phyloP scores from a whole-genome alignment of 1,140 invertebrate species.

The Saxidomus purpurata region DNA sequence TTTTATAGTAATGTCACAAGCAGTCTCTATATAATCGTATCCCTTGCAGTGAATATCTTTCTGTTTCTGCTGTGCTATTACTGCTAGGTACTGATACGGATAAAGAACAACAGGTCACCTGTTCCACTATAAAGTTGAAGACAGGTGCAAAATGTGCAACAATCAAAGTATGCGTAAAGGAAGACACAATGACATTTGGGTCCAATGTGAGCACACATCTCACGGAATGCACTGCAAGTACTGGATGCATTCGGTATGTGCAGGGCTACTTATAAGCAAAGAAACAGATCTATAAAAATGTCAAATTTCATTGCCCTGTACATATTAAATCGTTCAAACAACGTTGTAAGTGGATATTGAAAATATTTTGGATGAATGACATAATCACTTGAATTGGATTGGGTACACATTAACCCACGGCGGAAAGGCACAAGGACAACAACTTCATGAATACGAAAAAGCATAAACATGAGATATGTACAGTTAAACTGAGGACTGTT shows the following conservation, averaged over 20 bases:
- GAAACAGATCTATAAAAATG: not conserved
- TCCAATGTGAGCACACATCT: not conserved
- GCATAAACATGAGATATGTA: too few relatives aligned
- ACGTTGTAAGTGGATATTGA: too few relatives aligned
- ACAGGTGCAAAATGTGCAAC: not conserved
- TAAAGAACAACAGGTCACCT: too few relatives aligned
- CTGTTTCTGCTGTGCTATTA: too few relatives aligned
- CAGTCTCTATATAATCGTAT: too few relatives aligned
- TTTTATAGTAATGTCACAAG: too few relatives aligned
- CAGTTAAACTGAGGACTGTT: too few relatives aligned
- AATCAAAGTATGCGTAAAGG: not conserved
- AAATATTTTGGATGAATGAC: too few relatives aligned
- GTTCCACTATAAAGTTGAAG: too few relatives aligned
- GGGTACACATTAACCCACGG: not conserved
- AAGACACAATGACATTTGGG: not conserved
- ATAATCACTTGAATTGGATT: too few relatives aligned
- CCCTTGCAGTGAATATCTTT: too few relatives aligned
- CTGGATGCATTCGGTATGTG: not conserved
- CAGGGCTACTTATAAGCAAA: not conserved
- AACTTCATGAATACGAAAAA: not conserved
- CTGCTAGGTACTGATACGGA: too few relatives aligned
- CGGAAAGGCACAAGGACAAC: not conserved
- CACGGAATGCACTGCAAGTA: not conserved
- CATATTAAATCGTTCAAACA: not conserved
- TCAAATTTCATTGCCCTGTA: not conserved